phyloP scores from a whole-genome alignment of 1,140 invertebrate genomes.

The Zaprionus davidi region DNA sequence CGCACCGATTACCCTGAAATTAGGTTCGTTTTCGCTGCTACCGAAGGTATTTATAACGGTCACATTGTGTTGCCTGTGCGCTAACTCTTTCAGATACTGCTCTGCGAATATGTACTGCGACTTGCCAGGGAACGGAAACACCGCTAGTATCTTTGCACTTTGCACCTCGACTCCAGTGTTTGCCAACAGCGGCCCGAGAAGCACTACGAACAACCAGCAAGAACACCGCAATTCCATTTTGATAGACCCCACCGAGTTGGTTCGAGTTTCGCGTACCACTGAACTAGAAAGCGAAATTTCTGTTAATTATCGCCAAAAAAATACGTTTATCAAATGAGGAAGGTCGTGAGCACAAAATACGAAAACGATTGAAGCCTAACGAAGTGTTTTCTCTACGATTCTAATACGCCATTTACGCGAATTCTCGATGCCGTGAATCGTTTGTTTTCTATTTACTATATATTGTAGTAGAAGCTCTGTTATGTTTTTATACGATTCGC shows the following conservation, averaged over 20 bases:
- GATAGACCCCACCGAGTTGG: not conserved
- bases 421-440: not conserved
- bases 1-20: conserved; percentile 81
- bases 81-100: conserved; percentile 82
- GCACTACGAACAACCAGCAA: not conserved
- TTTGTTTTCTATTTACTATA: conserved; percentile 23
- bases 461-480: conserved; percentile 16
- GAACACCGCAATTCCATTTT: conserved; percentile 18
- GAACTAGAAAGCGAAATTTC: conserved; percentile 3
- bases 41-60: conserved; percentile 84
- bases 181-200: conserved; percentile 14
- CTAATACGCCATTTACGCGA: not conserved
- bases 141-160: conserved; percentile 63
- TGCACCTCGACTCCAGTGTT: conserved; percentile 21
- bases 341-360: conserved; percentile 13
- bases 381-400: not conserved
- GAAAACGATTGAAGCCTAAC: conserved; percentile 41
- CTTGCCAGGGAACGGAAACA: conserved; percentile 74
- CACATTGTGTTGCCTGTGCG: conserved; percentile 84
- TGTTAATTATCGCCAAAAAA: conserved; percentile 18
- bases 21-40: conserved; percentile 62
- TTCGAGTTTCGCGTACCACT: conserved; percentile 17
- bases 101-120: conserved; percentile 76
- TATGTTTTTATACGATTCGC: not conserved
- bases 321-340: conserved; percentile 1